Evolutionary conservation across 2,113 vertebrate genomes (phyloP).

Genomic region (Tachycineta bicolor): DNA sequence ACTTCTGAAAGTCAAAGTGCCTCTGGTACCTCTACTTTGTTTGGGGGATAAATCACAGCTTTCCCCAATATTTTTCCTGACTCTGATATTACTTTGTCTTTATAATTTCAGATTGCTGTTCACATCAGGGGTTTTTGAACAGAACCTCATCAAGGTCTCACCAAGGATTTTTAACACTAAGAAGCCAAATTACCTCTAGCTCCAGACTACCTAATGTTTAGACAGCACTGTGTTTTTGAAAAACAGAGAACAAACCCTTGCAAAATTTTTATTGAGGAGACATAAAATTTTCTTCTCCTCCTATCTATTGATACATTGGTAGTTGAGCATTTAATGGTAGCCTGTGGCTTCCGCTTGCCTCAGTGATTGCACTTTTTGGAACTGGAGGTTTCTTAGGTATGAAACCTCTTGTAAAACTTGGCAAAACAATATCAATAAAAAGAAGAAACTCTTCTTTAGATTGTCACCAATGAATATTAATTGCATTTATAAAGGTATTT

Average conservation of each 20-base stretch:
- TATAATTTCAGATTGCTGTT: neutral
- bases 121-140: neutral
- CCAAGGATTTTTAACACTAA: neutral
- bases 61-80: neutral
- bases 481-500: neutral
- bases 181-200: neutral
- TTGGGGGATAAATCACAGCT: neutral
- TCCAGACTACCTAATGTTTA: neutral
- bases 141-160: fast-evolving
- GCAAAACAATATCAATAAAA: neutral
- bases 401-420: neutral
- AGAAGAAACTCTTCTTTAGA: neutral
- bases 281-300: neutral
- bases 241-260: neutral
- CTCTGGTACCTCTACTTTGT: neutral
- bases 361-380: neutral
- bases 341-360: neutral
- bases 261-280: neutral
- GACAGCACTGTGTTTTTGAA: neutral
- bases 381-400: neutral
- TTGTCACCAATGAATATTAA: neutral
- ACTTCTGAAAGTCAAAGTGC: neutral
- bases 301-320: neutral
- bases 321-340: neutral
- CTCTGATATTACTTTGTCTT: neutral